These are phyloP conservation scores for Panzeria rudis DNA, from an alignment of 2,888 invertebrate genomes.

Conservation along the genomic window DNA sequence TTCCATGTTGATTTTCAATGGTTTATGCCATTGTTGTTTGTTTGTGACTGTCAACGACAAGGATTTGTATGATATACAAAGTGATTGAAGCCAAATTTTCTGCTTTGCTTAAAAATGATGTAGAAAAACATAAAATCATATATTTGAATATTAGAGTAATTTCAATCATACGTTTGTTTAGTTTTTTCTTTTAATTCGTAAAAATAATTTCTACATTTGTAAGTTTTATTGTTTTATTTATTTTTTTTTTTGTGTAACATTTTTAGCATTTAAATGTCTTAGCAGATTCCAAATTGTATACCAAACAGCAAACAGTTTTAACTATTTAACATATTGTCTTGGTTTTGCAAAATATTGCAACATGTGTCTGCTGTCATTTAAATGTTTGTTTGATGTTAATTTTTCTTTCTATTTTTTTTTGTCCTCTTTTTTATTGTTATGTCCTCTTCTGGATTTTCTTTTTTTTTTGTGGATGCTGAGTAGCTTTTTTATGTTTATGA, in stretches of 20 bases:
- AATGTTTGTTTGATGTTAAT: slow-evolving; percentile 60
- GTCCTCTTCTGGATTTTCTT: slow-evolving; percentile 42
- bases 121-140: background rate
- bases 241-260: background rate
- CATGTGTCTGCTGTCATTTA: slow-evolving; percentile 72
- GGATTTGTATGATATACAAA: slow-evolving; percentile 29
- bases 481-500: slow-evolving; percentile 50
- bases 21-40: background rate
- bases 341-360: slow-evolving; percentile 65
- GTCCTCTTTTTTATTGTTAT: slow-evolving; percentile 1
- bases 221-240: background rate
- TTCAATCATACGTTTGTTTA: slow-evolving; percentile 49
- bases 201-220: slow-evolving; percentile 49
- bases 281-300: background rate
- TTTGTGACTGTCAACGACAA: background rate
- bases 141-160: slow-evolving; percentile 61
- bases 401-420: slow-evolving; percentile 16
- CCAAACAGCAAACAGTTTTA: background rate
- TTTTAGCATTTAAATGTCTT: background rate
- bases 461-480: background rate
- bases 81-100: slow-evolving; percentile 20
- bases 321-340: slow-evolving; percentile 47
- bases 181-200: slow-evolving; percentile 27
- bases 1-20: background rate
- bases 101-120: background rate